phyloP scores from a whole-genome alignment of 2,888 invertebrate species.

The Nephrotoma appendiculata region DNA sequence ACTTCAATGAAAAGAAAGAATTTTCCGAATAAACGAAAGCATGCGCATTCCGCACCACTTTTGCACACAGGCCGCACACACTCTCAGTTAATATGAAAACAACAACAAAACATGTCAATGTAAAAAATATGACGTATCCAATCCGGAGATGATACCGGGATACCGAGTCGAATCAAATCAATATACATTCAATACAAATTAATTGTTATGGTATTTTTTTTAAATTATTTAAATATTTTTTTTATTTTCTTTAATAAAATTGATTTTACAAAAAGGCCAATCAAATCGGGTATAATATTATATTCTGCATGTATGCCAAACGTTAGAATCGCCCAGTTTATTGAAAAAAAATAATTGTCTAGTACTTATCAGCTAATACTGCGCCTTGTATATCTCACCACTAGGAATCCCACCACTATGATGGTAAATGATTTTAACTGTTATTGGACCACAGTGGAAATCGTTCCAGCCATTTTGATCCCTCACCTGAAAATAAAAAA shows the following conservation, averaged over 20 bases:
- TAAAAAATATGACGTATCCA: neutral
- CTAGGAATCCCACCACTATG: neutral
- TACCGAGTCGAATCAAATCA: neutral
- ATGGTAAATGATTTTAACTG: neutral
- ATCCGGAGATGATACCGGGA: neutral
- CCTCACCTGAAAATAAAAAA: neutral
- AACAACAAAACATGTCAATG: neutral
- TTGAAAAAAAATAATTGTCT: neutral
- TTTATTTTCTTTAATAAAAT: neutral
- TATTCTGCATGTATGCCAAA: neutral
- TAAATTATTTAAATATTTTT: neutral
- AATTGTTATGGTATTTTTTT: neutral
- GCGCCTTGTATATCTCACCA: neutral
- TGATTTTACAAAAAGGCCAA: neutral
- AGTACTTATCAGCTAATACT: neutral
- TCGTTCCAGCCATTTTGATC: neutral
- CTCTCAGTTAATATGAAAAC: neutral
- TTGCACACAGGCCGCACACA: constrained; percentile 5
- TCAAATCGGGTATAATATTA: neutral
- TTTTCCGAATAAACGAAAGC: constrained; percentile 23
- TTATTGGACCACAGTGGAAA: neutral
- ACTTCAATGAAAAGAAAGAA: constrained; percentile 29
- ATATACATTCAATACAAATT: neutral
- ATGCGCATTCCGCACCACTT: constrained; percentile 20
- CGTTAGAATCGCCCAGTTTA: neutral